Conservation (phyloP, 2,888 invertebrate species). For the Pomacea canaliculata region DNA sequence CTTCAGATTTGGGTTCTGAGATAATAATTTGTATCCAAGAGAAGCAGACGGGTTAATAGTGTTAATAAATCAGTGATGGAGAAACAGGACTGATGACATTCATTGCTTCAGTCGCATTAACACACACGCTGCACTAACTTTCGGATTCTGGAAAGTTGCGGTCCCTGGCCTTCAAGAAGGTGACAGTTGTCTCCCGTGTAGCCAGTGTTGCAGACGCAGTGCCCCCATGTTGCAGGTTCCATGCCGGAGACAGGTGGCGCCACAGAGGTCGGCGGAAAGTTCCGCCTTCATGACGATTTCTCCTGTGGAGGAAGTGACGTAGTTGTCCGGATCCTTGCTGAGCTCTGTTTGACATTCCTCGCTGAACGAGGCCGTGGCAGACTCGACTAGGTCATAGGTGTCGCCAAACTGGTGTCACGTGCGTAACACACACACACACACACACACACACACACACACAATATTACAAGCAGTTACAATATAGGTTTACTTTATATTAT, state of each 20-base stretch:
- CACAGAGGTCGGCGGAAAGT: constrained; percentile 14
- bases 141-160: constrained; percentile 17
- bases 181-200: constrained; percentile 29
- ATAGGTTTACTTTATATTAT: too few species aligned
- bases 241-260: constrained; percentile 17
- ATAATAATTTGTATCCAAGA: too few species aligned
- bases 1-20: too few species aligned
- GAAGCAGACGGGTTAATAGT: too few species aligned
- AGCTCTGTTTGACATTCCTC: constrained; percentile 12
- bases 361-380: neutral
- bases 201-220: constrained; percentile 21
- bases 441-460: too few species aligned
- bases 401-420: constrained; percentile 1
- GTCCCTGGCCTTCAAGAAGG: constrained; percentile 20
- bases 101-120: too few species aligned
- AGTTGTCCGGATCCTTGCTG: constrained; percentile 7
- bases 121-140: constrained; percentile 1
- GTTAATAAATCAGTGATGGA: too few species aligned
- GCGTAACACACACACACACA: too few species aligned
- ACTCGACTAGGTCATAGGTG: constrained; percentile 4
- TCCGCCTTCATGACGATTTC: constrained; percentile 15
- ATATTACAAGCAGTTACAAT: too few species aligned
- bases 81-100: too few species aligned
- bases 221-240: constrained; percentile 20
- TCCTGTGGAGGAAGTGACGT: constrained; percentile 6